These are phyloP conservation scores for Galemys pyrenaicus DNA, from an alignment of 2,113 vertebrate species.

Conservation along the genomic window DNA sequence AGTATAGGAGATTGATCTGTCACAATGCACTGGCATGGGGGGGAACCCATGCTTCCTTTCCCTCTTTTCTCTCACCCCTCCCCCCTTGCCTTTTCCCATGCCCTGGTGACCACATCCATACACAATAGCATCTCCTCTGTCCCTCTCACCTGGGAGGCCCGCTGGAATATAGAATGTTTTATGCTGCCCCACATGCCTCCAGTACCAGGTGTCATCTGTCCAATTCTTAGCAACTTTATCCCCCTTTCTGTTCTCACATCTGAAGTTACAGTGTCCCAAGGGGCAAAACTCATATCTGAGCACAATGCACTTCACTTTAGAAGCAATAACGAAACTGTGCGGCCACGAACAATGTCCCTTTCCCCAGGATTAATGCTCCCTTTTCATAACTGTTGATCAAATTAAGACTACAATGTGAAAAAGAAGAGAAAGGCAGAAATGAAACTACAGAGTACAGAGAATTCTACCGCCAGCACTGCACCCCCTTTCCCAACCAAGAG, in stretches of 20 bases:
- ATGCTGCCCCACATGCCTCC: not conserved
- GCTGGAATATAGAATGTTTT: not conserved
- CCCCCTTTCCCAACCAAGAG: not conserved
- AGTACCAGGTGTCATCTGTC: not conserved
- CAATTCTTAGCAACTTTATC: slow-evolving; percentile 30
- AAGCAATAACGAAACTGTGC: slow-evolving; percentile 59
- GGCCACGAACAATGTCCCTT: slow-evolving; percentile 64
- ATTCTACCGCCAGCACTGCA: not conserved
- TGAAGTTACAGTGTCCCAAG: slow-evolving; percentile 28
- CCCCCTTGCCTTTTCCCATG: rapidly evolving
- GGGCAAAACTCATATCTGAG: slow-evolving; percentile 56
- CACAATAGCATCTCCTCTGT: not conserved
- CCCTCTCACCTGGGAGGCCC: not conserved
- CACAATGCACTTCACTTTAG: slow-evolving; percentile 60
- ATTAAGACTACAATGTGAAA: slow-evolving; percentile 73
- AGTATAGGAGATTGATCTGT: not conserved
- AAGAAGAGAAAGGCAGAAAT: slow-evolving; percentile 54
- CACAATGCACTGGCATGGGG: not conserved
- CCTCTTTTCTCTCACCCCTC: not conserved
- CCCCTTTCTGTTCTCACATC: slow-evolving; percentile 43
- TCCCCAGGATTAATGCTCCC: slow-evolving; percentile 72
- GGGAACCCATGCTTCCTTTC: not conserved
- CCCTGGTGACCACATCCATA: not conserved
- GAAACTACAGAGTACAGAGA: slow-evolving; percentile 7
- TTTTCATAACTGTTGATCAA: slow-evolving; percentile 79